phyloP scores from a whole-genome alignment of 2,888 invertebrate species.

The Melinopterus prodromus region DNA sequence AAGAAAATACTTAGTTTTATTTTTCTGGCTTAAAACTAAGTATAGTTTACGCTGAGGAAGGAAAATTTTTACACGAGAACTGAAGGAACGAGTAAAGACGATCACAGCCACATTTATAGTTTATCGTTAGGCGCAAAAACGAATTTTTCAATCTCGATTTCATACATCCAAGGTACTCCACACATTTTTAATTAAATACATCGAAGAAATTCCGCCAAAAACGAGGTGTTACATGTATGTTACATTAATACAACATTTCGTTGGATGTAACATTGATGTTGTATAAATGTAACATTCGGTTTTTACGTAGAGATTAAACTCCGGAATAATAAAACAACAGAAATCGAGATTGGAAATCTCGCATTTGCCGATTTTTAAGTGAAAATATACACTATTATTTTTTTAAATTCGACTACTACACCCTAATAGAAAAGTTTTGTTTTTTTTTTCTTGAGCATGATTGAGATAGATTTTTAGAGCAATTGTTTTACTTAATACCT shows the following conservation, averaged over 20 bases:
- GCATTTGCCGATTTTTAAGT: background rate
- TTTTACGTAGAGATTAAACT: background rate
- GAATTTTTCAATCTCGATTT: background rate
- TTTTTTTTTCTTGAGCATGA: background rate
- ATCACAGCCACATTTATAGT: slow-evolving; percentile 20
- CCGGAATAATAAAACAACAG: background rate
- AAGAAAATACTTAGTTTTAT: slow-evolving; percentile 6
- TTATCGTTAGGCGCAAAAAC: background rate
- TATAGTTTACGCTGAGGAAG: slow-evolving; percentile 4
- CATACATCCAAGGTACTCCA: no score
- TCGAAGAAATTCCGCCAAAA: no score
- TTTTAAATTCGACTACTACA: background rate
- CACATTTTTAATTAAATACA: no score
- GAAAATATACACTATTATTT: no score
- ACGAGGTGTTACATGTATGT: no score
- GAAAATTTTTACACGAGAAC: background rate
- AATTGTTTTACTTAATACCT: background rate
- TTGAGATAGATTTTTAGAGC: background rate
- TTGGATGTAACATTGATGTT: no score
- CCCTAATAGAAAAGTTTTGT: background rate
- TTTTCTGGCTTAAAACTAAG: slow-evolving; percentile 11
- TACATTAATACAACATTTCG: no score
- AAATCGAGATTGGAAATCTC: background rate
- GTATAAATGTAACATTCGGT: no score
- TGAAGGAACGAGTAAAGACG: slow-evolving; percentile 20